Evolutionary conservation across 1,140 invertebrate species (phyloP).

Genomic region (Megalonaias nervosa): DNA sequence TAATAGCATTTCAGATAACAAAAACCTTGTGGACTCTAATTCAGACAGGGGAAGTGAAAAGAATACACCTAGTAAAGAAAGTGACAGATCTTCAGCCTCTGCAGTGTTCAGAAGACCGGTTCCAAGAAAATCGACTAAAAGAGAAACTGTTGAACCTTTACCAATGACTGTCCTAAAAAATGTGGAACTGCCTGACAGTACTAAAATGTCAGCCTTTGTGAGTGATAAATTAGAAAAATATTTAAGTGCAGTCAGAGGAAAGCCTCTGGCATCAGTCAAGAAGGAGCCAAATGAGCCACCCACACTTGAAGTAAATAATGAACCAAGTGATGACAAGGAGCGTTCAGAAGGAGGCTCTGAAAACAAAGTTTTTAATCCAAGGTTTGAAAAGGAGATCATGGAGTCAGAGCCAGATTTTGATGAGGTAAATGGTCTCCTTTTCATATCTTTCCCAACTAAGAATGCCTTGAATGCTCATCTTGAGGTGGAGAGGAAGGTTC

Average conservation of each 20-base stretch:
- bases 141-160: slow-evolving; percentile 36
- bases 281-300: neutral
- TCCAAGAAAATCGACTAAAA: slow-evolving; percentile 1
- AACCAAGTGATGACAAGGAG: neutral
- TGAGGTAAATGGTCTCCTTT: slow-evolving; percentile 62
- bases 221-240: slow-evolving; percentile 45
- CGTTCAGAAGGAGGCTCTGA: slow-evolving; percentile 17
- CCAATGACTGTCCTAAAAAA: slow-evolving; percentile 22
- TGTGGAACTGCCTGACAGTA: slow-evolving; percentile 23
- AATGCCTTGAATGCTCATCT: slow-evolving; percentile 59
- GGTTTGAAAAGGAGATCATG: slow-evolving; percentile 13
- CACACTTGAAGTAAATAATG: neutral
- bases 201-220: slow-evolving; percentile 40
- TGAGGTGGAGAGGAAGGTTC: slow-evolving; percentile 52
- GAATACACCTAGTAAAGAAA: slow-evolving; percentile 1
- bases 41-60: neutral
- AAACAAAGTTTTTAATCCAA: slow-evolving; percentile 13
- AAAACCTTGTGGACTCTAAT: neutral
- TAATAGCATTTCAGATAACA: neutral
- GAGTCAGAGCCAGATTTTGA: slow-evolving; percentile 64
- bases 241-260: slow-evolving; percentile 24
- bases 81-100: slow-evolving; percentile 1
- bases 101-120: neutral
- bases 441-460: slow-evolving; percentile 62
- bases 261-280: neutral